Evolutionary conservation across 2,888 invertebrate genomes (phyloP).

Genomic region (Masnerella sp.): DNA sequence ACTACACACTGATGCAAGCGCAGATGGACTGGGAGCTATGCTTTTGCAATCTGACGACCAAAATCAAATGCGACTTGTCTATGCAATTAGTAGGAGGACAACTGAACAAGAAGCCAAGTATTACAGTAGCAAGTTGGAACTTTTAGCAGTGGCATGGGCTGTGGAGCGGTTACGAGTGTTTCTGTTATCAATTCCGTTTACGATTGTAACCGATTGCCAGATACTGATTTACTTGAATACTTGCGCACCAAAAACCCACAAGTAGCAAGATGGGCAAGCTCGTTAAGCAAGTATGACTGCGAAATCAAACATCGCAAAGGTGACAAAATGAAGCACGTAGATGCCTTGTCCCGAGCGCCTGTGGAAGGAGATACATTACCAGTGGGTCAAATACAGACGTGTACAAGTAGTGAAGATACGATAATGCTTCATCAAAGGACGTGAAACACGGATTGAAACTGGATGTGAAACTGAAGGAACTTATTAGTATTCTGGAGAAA

Average conservation of each 20-base stretch:
- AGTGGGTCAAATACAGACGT: constrained; percentile 25
- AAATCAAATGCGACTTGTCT: constrained; percentile 14
- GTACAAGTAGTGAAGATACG: neutral
- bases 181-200: constrained; percentile 30
- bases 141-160: constrained; percentile 48
- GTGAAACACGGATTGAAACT: too few species aligned
- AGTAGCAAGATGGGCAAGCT: constrained; percentile 36
- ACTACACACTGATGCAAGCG: constrained; percentile 32
- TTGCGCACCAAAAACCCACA: neutral
- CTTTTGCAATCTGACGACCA: neutral
- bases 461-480: constrained; percentile 5
- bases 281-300: constrained; percentile 7
- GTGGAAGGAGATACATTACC: constrained; percentile 20
- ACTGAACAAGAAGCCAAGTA: constrained; percentile 28
- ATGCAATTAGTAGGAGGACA: constrained; percentile 34
- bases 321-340: constrained; percentile 26
- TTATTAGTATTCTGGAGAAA: constrained; percentile 69
- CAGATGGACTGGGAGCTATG: constrained; percentile 3
- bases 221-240: constrained; percentile 23
- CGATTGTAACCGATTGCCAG: constrained; percentile 45
- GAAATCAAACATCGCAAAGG: constrained; percentile 25
- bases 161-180: constrained; percentile 27
- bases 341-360: constrained; percentile 37
- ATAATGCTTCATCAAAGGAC: constrained; percentile 14
- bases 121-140: constrained; percentile 42